Base-by-base conservation (phyloP, 2,113 vertebrate genomes). In the Tor tambroides region DNA sequence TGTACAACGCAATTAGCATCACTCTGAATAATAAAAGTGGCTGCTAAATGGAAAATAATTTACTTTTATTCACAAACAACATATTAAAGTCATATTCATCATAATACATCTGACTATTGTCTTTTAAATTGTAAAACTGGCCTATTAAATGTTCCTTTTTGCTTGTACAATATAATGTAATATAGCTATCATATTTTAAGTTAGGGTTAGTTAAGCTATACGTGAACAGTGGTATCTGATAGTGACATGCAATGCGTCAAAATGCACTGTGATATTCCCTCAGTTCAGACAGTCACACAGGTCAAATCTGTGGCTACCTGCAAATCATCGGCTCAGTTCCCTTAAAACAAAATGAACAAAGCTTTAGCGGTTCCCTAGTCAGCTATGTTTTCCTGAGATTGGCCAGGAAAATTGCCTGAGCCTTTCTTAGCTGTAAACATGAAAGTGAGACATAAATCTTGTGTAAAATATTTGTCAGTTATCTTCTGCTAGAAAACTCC, bases 271-370 rank as follows among this genome's bases (percentile, higher is more conserved):
- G 17, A 72, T 72, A 38, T 72, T 72, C 19, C 69, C 19, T 72
- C 69, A 15, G 71, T 12, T 74, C 71, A 74, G 54, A 59, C 30
- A 79, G 51, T 79, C 51, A 23, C 19, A 35, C 28, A n/a, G 19
- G 17, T 76, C 26, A 77, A 9, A 77, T 38, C 4, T 23, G 10
- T 80, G 19, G 11, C 56, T 41, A 35, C 56, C 32, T 80, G 56
- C 32, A 63, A 61, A 63, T 81, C 28, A 74, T 21, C 61, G 15
- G 5, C 51, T 63, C 65, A 8, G 54, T 43, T 84, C 23, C 28
- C 75, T 35, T 15, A 71, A 77, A 83, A 49, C 49, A 49, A 74
- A 80, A 85, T 65, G 79, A 87, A 26, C 54, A 74, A 78, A 87
- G 38, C 21, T 77, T 61, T 67, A 63, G 35, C 32, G 11, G 30